Evolutionary conservation across 2,797 vertebrate genomes (phyloP).

Genomic region (Glyptemys insculpta): DNA sequence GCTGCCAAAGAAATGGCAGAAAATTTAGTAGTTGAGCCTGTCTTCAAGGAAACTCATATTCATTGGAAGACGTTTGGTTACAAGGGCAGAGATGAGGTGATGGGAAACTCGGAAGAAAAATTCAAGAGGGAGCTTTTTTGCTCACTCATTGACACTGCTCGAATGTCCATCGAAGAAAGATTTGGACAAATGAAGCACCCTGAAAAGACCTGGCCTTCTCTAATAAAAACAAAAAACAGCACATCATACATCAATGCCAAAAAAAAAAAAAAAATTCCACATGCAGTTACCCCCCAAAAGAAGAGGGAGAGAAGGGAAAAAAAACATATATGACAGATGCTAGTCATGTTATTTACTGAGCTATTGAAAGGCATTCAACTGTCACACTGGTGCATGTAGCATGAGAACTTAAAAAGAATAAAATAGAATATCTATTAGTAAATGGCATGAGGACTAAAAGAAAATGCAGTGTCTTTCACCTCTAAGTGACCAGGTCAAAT

Average conservation of each 20-base stretch:
- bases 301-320: neutral
- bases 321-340: neutral
- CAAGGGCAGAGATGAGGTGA: no score
- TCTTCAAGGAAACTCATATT: no score
- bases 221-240: neutral
- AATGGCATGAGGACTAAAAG: conserved; percentile 15
- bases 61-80: no score
- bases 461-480: neutral
- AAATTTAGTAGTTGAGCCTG: no score
- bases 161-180: no score
- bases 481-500: neutral
- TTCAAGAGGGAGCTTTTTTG: no score
- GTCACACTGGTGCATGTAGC: neutral
- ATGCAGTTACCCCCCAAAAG: neutral
- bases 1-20: no score
- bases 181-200: no score
- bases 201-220: neutral
- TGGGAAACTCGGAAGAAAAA: no score
- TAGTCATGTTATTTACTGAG: neutral
- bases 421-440: neutral
- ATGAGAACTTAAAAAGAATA: neutral
- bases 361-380: neutral
- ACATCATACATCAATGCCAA: neutral
- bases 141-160: no score
- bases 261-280: no score